Percentiles rank a stretch among this genome's conserved stretches.
Conservation (phyloP, 92 coral and sea anemone species). For the Epizoanthus stellaris region DNA sequence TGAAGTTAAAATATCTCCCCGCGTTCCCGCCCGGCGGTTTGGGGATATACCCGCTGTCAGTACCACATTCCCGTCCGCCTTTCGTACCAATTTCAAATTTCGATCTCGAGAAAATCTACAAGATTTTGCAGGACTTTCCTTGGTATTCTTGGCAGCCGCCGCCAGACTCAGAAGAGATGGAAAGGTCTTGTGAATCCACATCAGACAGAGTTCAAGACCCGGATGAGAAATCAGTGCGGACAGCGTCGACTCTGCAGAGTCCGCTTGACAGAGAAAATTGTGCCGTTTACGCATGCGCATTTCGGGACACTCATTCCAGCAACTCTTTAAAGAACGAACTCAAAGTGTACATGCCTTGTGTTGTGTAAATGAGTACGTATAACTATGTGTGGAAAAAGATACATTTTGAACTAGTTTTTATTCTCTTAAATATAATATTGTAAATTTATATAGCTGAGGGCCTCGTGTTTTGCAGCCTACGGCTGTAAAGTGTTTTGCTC, state of each 20-base stretch:
- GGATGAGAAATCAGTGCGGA: not conserved
- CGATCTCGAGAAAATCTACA: slow-evolving; percentile 53
- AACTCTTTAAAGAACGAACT: not conserved
- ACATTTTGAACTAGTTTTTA: too few species aligned
- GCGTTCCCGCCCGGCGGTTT: slow-evolving; percentile 35
- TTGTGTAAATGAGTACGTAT: too few species aligned
- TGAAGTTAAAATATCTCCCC: slow-evolving; percentile 50
- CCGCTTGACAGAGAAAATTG: not conserved
- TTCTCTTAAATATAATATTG: too few species aligned
- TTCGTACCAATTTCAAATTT: slow-evolving; percentile 52
- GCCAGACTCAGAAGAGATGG: not conserved
- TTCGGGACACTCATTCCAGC: not conserved
- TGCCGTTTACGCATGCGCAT: not conserved
- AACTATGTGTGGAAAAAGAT: too few species aligned
- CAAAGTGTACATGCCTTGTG: slow-evolving; percentile 3
- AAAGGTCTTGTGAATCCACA: not conserved
- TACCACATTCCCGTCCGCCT: slow-evolving; percentile 54
- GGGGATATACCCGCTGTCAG: slow-evolving; percentile 54
- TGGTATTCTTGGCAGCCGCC: slow-evolving; percentile 62
- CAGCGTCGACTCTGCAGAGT: not conserved
- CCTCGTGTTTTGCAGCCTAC: too few species aligned
- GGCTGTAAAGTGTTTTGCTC: too few species aligned
- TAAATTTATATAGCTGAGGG: too few species aligned
- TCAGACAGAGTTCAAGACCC: not conserved
- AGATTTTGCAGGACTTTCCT: slow-evolving; percentile 46